A percentile compares a stretch with the other conserved stretches of the same genome.
Conservation (phyloP, 2,888 invertebrate species). For the Leptinotarsa rubiginosa region DNA sequence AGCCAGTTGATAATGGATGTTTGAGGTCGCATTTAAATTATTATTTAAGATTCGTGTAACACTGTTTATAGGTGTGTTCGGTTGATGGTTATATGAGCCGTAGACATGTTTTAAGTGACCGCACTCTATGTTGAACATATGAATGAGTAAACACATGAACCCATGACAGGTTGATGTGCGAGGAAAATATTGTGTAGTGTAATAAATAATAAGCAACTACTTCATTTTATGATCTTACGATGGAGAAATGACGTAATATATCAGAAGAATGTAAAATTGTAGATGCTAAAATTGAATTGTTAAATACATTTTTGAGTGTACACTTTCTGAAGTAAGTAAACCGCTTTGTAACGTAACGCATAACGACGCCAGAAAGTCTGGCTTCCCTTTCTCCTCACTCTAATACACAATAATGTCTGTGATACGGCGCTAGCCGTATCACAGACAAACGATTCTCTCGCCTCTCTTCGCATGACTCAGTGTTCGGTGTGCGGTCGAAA, state of each 20-base stretch:
- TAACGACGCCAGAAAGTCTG: too few relatives aligned
- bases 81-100: slow-evolving; percentile 13
- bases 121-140: slow-evolving; percentile 11
- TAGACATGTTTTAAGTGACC: slow-evolving; percentile 10
- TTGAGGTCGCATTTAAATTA: background rate
- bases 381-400: too few relatives aligned
- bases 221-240: background rate
- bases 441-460: too few relatives aligned
- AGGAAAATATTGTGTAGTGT: background rate
- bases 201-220: slow-evolving; percentile 9
- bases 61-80: slow-evolving; percentile 15
- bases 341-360: too few relatives aligned
- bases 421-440: too few relatives aligned
- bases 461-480: too few relatives aligned
- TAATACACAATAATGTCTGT: too few relatives aligned
- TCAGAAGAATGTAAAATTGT: background rate
- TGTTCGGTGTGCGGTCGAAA: too few relatives aligned
- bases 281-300: background rate
- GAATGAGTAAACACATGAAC: slow-evolving; percentile 15
- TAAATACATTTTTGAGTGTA: too few relatives aligned
- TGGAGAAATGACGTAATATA: background rate
- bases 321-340: too few relatives aligned
- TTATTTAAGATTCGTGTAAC: slow-evolving; percentile 8
- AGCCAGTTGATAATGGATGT: slow-evolving; percentile 8
- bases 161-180: slow-evolving; percentile 1